Base-by-base conservation (phyloP, 2,797 vertebrate genomes). In the Synaphobranchus kaupii region DNA sequence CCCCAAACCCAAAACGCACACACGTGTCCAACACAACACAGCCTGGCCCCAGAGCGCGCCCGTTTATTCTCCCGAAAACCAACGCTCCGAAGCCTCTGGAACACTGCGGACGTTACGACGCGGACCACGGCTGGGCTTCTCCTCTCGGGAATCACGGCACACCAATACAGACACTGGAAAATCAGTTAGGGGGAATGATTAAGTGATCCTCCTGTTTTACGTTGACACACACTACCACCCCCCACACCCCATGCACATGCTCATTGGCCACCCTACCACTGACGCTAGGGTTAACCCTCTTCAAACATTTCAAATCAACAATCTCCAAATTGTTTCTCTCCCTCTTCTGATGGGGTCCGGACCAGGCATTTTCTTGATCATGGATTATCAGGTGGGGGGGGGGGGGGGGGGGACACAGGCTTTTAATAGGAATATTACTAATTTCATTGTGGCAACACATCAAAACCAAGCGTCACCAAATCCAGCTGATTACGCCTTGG, bases 291-390 rank as follows among this genome's bases (percentile, higher is more conserved):
- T 31, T 39, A 28, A 54, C 9, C 56, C 8, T 34, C 34, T 44
- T 60, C 54, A 84, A 84, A 58, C 28, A 1, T 15, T 48, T 28
- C 83, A 56, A 84, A 60, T 17, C 28, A 81, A 50, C 25, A 12
- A 50, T 8, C 44, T 13, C n/a, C 47, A 25, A 83, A 50, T 12
- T 13, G 48, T 50, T 22, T 83, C 28, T 28, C 48, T 81, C 6
- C 44, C 48, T 34, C 39, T 3, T 15, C 48, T 47, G 63, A 71
- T 34, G 60, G 58, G 15, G 48, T 71, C 44, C 44, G 56, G 58
- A 10, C 44, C 39, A 28, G 8, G 48, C 56, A 82, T 84, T 87
- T 87, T 44, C 83, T 73, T 71, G 73, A 84, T 87, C 8, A 39
- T 66, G 25, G 48, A 84, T 84, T 22, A 22, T 66, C 66, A 84